Evolutionary conservation across 2,797 vertebrate species (phyloP), one percentile per base, ranked within the genome.

Genomic region (Paguma larvata): DNA sequence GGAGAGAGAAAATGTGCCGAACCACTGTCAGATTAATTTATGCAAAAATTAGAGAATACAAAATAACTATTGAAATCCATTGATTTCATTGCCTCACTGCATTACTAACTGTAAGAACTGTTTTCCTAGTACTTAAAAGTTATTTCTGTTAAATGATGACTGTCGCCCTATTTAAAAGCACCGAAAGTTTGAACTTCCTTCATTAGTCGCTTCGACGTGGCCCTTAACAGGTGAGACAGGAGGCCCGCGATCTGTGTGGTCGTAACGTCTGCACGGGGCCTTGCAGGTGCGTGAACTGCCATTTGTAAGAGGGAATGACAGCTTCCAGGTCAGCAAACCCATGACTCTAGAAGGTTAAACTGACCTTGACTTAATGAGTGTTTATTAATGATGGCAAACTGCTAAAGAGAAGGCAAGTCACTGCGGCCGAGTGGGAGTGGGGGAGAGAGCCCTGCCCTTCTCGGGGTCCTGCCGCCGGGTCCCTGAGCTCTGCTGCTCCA

Each of bases 1-100:
- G 94, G 88, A 96, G 94, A 92, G 44, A 97, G 96, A 97, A 97
- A 97, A 44, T 59, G 85, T 95, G 63, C 93, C 77, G 59, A 68
- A 62, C 72, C 46, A 56, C 5, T 62, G 13, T 63, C 62, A 70
- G 41, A 72, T 48, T 16, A 82, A 75, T 53, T 62, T 67, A 67
- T 34, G 30, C 1, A 95, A 75, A 96, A 85, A 87, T 68, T 44
- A 65, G 73, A 78, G 59, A 67, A 70, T 0, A 53, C 30, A 85
- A 93, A 85, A 77, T n/a, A 86, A 27, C 12, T 91, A 65, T 6
- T 32, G 56, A 85, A 82, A 85, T 41, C 23, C 23, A 73, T 3
- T 8, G 70, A 79, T 38, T 41, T 15, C 2, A 34, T 27, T 21
- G 16, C 9, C 23, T 92, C 30, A 34, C 3, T n/a, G 32, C 16